A percentile compares a stretch with the other conserved stretches of the same genome.
phyloP scores from a whole-genome alignment of 2,888 invertebrate species.

The Phlogophora meticulosa region DNA sequence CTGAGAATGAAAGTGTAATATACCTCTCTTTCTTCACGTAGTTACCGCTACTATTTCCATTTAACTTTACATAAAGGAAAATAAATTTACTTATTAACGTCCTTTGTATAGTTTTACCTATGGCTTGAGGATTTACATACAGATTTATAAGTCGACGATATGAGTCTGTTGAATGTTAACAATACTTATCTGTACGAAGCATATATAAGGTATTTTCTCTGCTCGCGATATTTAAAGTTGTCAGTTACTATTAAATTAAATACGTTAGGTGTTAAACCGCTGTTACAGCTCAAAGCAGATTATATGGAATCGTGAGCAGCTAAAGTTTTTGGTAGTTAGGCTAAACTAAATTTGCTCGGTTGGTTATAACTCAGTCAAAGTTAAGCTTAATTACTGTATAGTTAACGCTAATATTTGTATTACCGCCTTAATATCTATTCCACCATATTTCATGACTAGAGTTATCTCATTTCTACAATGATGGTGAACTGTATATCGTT shows the following conservation, averaged over 20 bases:
- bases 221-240: neutral
- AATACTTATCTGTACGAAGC: neutral
- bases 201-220: neutral
- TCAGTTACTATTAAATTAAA: constrained; percentile 2
- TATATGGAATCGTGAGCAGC: neutral
- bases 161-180: neutral
- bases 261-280: neutral
- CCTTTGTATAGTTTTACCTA: neutral
- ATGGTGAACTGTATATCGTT: no score
- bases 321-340: neutral
- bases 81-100: neutral
- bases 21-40: neutral
- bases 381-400: neutral
- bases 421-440: no score
- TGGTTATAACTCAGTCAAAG: neutral
- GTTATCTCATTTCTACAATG: no score
- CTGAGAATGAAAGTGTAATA: neutral
- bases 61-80: constrained; percentile 13
- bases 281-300: neutral
- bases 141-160: neutral
- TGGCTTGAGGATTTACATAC: constrained; percentile 4
- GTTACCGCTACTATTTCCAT: neutral
- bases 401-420: neutral
- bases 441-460: no score
- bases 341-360: constrained; percentile 4